Evolutionary conservation across 2,113 vertebrate species (phyloP), one percentile per base, ranked within the genome.

Genomic region (Xiphophorus hellerii): DNA sequence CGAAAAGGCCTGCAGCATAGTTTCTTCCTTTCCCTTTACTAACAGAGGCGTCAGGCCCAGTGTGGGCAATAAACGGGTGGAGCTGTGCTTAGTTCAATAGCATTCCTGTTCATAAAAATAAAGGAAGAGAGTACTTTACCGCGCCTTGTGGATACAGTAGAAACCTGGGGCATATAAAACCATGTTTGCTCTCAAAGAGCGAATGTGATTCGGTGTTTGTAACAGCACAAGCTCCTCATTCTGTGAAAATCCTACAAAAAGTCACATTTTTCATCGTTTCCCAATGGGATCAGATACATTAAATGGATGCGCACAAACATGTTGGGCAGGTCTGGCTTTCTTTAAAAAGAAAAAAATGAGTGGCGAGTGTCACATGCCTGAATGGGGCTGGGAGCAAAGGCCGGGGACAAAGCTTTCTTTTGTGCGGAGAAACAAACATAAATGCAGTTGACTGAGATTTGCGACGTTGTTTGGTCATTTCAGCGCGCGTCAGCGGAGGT

Each of bases 361-460:
- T 31, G 66, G 54, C 78, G n/a, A 12, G 77, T 67, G 76, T 87
- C 87, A 78, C 87, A 83, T 89, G 88, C 86, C 84, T 86, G 81
- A 80, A 78, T 13, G 48, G 86, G 88, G 87, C 84, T 76, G 76
- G 81, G 79, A 89, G 76, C 28, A 20, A 28, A 17, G 70, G 64
- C 30, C 30, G 58, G 15, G 68, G 54, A 89, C 87, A 89, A 84
- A 87, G 77, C 60, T 69, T 15, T 78, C 62, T 80, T 81, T 81
- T 88, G 86, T 82, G 61, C 62, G 54, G 76, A 37, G 70, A 4
- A 74, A 68, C 22, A 54, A 63, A n/a, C 37, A 13, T 13, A 60
- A 51, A 15, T 35, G 73, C 58, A 74, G 69, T 61, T 27, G 1
- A 6, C 37, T 72, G 39, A 70, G 33, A 33, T 63, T 15, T 10